Percentiles rank a stretch among this genome's conserved stretches.
Conservation (phyloP, 2,888 invertebrate species). For the Metellina segmentata region DNA sequence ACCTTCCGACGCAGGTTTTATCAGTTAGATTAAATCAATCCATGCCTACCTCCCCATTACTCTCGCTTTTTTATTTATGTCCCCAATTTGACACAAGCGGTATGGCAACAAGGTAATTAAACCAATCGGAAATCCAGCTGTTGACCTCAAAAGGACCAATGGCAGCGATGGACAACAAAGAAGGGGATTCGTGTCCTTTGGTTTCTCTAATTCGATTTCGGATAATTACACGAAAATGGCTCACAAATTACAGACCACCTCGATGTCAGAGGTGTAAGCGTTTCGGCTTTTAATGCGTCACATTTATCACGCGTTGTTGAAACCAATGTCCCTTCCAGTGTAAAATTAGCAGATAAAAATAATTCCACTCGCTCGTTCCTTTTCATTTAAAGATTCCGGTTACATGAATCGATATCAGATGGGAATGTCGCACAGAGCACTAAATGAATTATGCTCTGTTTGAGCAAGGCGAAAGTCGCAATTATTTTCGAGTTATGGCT, state of each 20-base stretch:
- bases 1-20: not conserved
- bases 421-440: conserved; percentile 10
- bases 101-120: conserved; percentile 42
- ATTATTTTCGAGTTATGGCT: conserved; percentile 57
- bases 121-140: conserved; percentile 17
- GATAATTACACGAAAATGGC: conserved; percentile 72
- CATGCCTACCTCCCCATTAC: conserved; percentile 20
- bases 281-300: conserved; percentile 23
- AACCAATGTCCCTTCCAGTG: not conserved
- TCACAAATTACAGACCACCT: conserved; percentile 71
- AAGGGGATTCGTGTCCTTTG: conserved; percentile 21
- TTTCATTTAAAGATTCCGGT: conserved; percentile 39
- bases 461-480: conserved; percentile 61
- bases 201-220: conserved; percentile 72
- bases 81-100: conserved; percentile 55
- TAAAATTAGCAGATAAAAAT: conserved; percentile 34
- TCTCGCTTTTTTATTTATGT: conserved; percentile 48
- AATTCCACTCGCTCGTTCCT: conserved; percentile 39
- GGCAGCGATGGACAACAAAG: not conserved
- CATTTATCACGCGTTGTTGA: conserved; percentile 58
- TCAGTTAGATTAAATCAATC: conserved; percentile 44
- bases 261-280: conserved; percentile 45
- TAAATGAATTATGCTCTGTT: conserved; percentile 71
- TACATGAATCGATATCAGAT: conserved; percentile 59
- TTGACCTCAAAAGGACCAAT: conserved; percentile 42